These are phyloP conservation scores for Dusona sp. DNA, from an alignment of 2,888 invertebrate species.

Conservation along the genomic window DNA sequence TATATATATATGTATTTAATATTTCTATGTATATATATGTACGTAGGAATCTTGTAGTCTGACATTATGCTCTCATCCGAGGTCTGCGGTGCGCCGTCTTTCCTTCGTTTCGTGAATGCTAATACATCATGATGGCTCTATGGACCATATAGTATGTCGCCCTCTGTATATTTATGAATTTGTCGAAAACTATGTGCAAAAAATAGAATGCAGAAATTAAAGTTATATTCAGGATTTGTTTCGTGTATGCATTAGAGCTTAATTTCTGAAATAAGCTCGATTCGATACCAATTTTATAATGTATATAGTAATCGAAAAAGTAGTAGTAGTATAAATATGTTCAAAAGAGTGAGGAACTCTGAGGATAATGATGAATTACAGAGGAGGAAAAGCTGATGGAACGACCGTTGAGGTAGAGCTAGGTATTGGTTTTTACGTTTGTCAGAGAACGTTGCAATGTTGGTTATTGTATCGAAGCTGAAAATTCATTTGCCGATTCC, in stretches of 20 bases:
- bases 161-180: conserved; percentile 15
- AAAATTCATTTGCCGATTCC: neutral
- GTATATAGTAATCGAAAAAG: too few species aligned
- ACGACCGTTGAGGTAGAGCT: too few species aligned
- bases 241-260: neutral
- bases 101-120: conserved; percentile 79
- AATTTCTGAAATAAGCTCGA: neutral
- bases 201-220: neutral
- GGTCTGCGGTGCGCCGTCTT: conserved; percentile 56
- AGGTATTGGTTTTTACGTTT: neutral
- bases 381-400: neutral
- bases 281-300: neutral
- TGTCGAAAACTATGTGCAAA: conserved; percentile 7
- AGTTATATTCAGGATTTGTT: neutral
- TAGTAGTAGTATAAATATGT: neutral
- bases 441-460: neutral
- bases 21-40: neutral
- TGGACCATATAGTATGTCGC: conserved; percentile 47
- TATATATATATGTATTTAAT: conserved; percentile 20
- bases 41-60: conserved; percentile 22
- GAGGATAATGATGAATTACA: neutral
- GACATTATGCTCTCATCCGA: conserved; percentile 40
- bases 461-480: neutral
- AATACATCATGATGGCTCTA: conserved; percentile 75
- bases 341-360: neutral